Base-by-base conservation (phyloP, 1,140 invertebrate species). In the Phymorhynchus buccinoides region DNA sequence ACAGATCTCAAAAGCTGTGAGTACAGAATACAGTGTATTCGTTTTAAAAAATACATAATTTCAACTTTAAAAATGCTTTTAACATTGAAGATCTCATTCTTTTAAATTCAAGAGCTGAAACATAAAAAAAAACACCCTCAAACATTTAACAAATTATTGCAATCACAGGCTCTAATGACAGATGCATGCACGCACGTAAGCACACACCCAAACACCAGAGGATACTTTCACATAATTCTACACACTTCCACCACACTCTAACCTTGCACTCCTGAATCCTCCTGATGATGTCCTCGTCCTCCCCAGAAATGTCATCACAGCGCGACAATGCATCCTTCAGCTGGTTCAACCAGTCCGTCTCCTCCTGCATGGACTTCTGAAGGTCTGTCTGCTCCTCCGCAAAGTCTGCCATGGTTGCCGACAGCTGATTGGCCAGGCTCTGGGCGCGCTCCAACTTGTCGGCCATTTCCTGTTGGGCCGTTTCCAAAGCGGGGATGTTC, bases 241-340 rank as follows among this genome's bases (percentile, higher is more conserved):
- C 22, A 62, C 22, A 14, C 56, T 62, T 22, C n/a, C 22, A 14
- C 56, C 22, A 9, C 37, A 18, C 1, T 41, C 71, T 82, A 79
- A 92, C 92, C 88, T 90, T 92, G 77, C 86, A 87, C 83, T 79
- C 85, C 41, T 88, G 95, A 7, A 98, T 94, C 87, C 97, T 95
- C 84, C 95, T 95, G 48, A 98, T 93, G 82, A 98, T 96, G 91
- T 97, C 96, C 2, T 95, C 95, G 91, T 97, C 97, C 88, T 97
- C 96, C 1, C 97, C 97, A 27, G 96, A 96, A 89, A 98, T 95
- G 93, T 98, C 97, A 91, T 99, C 97, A 93, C 97, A 98, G 93
- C 97, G 97, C 18, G 97, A 96, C 0, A 98, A 95, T 75, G 96
- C 95, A 91, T 98, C 97, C 84, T 93, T 91, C 66, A 92, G 87